Evolutionary conservation across 2,888 invertebrate genomes (phyloP), one percentile per base, ranked within the genome.

Genomic region (Ctena decussata): DNA sequence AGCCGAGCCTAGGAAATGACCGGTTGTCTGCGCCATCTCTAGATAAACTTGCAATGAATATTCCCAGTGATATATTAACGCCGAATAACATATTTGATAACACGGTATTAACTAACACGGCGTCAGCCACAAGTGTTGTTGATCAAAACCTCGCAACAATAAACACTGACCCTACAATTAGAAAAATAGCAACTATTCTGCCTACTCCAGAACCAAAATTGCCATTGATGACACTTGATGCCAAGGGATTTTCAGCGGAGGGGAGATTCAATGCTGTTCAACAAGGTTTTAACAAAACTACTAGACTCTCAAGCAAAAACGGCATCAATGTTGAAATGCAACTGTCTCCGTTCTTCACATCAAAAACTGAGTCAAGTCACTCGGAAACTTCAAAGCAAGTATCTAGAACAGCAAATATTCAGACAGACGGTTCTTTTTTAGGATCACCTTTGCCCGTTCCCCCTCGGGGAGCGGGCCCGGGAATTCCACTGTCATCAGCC

Each of bases 361-460:
- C 65, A 2, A 24, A 35, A 35, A 35, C 35, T 18, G 21, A 65
- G 5, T 32, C 65, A 35, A 35, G 5, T 35, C 1, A 32, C 18
- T 30, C 27, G 8, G 0, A 65, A 8, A 65, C 32, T 6, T 21
- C 32, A 35, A 65, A 35, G 15, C 35, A 65, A 6, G 21, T 1
- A 1, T 11, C 65, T 1, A 27, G 21, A 12, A 65, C 65, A 6
- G 65, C 65, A 18, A 32, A 65, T 8, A 80, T 83, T 35, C 80
- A 81, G 74, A 80, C 83, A 30, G 83, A 83, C 60, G 80, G 80
- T 27, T 65, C 75, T 75, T 80, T 83, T 83, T 77, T 83, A 86
- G 83, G 78, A 80, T 81, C 73, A 30, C 30, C 75, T 83, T 83
- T 49, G 30, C 65, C 65, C 65, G 35, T 35, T 65, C 65, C 65